These are phyloP conservation scores for Platysternon megacephalum DNA, from an alignment of 2,113 vertebrate genomes.

Conservation along the genomic window DNA sequence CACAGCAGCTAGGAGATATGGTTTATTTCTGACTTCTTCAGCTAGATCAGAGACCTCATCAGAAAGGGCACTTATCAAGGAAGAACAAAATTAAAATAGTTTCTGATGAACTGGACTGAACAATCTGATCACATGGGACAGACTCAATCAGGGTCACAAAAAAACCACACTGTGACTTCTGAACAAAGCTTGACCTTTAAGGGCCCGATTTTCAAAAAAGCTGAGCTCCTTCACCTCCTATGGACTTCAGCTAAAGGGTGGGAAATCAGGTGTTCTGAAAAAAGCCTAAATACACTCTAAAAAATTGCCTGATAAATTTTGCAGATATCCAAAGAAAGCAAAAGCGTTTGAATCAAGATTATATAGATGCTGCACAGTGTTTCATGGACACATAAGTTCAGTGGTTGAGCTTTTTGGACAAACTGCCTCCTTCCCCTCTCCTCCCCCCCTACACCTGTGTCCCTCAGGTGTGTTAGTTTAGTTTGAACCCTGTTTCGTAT, in stretches of 20 bases:
- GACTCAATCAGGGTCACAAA: background rate
- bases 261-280: background rate
- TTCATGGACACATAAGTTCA: background rate
- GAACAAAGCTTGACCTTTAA: background rate
- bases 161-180: background rate
- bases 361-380: background rate
- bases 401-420: background rate
- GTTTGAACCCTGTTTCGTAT: background rate
- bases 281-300: background rate
- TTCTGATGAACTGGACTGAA: background rate
- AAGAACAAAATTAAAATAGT: background rate
- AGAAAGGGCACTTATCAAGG: background rate
- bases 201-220: background rate
- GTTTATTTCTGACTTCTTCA: background rate
- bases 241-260: background rate
- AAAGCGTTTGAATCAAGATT: background rate
- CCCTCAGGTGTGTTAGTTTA: background rate
- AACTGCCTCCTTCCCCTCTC: background rate
- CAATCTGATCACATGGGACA: background rate
- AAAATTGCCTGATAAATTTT: background rate
- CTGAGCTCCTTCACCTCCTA: background rate
- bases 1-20: background rate
- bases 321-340: background rate
- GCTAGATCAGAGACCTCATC: background rate
- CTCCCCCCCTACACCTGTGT: too few relatives aligned